Percentiles rank a stretch among this genome's conserved stretches.
Evolutionary conservation across 2,888 invertebrate genomes (phyloP).

Genomic region (Apomyelois bistriatella): DNA sequence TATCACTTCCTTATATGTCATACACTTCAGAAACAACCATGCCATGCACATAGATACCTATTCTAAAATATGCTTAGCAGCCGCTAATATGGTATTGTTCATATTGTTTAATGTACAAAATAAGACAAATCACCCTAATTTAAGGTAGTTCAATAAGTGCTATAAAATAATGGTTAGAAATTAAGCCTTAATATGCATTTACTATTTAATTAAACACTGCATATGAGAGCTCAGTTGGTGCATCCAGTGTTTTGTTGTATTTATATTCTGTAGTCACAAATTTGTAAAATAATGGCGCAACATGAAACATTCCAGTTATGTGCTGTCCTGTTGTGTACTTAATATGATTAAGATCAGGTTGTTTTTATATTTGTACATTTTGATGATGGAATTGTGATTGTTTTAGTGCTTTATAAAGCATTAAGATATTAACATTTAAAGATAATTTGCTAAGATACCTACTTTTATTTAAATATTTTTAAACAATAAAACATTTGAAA

Average conservation of each 20-base stretch:
- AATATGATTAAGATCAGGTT: conserved; percentile 43
- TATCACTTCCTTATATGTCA: too few species aligned
- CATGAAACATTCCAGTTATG: conserved; percentile 67
- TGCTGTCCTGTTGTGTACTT: conserved; percentile 75
- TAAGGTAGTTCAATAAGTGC: neutral
- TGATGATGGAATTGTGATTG: conserved; percentile 61
- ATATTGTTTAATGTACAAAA: conserved; percentile 2
- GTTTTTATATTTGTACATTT: conserved; percentile 70
- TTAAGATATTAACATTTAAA: neutral
- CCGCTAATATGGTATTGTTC: neutral
- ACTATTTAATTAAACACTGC: conserved; percentile 50
- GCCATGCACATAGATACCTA: neutral
- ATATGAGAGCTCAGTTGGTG: conserved; percentile 59
- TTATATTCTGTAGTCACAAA: conserved; percentile 16
- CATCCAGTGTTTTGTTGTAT: conserved; percentile 8
- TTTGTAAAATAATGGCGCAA: conserved; percentile 30
- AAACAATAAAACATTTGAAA: conserved; percentile 57
- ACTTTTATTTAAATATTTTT: conserved; percentile 53
- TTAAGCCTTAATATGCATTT: conserved; percentile 51
- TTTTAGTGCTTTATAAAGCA: conserved; percentile 36
- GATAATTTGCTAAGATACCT: conserved; percentile 44
- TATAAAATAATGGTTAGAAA: neutral
- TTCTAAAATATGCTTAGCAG: neutral
- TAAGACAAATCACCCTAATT: neutral
- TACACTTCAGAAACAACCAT: too few species aligned